Evolutionary conservation across 1,140 invertebrate species (phyloP).

Genomic region (Idris sp.): DNA sequence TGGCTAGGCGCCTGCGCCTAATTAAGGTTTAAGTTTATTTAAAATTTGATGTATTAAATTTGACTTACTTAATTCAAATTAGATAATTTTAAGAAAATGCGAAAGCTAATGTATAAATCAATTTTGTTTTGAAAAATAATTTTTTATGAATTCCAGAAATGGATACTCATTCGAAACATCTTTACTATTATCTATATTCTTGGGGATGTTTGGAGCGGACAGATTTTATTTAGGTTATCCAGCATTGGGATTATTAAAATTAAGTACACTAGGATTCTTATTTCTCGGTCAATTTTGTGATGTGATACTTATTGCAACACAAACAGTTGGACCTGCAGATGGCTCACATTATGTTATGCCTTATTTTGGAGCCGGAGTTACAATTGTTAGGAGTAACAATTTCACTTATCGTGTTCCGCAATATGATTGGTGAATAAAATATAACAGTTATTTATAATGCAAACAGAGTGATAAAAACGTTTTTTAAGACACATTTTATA

Average conservation of each 20-base stretch:
- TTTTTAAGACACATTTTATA: constrained; percentile 16
- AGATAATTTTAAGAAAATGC: no score
- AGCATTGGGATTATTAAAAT: constrained; percentile 94
- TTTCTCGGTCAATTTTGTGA: constrained; percentile 97
- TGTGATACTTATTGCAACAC: constrained; percentile 95
- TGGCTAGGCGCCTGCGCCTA: no score
- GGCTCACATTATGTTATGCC: constrained; percentile 97
- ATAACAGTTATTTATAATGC: not conserved
- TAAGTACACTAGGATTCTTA: constrained; percentile 97
- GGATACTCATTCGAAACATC: constrained; percentile 96
- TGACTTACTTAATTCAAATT: no score
- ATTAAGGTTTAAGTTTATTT: no score
- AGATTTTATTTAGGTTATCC: constrained; percentile 98
- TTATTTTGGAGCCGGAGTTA: constrained; percentile 93
- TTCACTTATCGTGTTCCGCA: constrained; percentile 90
- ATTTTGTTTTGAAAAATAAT: no score
- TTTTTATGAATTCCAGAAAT: constrained; percentile 85
- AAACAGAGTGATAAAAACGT: constrained; percentile 12
- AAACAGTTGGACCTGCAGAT: constrained; percentile 95
- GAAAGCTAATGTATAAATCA: no score
- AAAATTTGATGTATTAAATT: no score
- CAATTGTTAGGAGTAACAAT: constrained; percentile 90
- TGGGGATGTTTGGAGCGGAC: constrained; percentile 98
- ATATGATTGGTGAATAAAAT: constrained; percentile 83
- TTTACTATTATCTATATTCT: constrained; percentile 94